Base-by-base conservation (phyloP, 2,113 vertebrate species). In the Poicephalus gulielmi region DNA sequence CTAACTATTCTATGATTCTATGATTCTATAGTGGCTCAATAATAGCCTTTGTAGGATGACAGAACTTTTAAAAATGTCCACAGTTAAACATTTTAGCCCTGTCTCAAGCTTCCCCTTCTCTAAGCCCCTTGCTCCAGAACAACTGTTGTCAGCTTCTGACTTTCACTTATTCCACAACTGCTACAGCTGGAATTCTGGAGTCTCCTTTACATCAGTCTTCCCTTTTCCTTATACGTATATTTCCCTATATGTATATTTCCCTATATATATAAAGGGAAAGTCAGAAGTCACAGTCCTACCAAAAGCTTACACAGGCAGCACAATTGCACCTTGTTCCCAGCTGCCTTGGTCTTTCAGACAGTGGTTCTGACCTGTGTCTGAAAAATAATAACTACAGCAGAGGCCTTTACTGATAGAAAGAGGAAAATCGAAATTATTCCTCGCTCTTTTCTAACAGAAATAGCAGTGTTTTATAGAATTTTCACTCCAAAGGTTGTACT, bases 291-390 rank as follows among this genome's bases (percentile, higher is more conserved):
- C 35, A 47, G 30, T 78, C 28, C 17, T 71, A 62, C 15, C 10
- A 43, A 70, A 90, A 43, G 0, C 20, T 52, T 62, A 39, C 15
- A 44, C 3, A 78, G 14, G 4, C 37, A 43, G 11, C 27, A 35
- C 24, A 70, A 53, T n/a, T 49, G 8, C 22, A 50, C 11, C 1
- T 25, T 77, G 19, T 63, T 69, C 20, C 37, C 0, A 0, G 2
- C 9, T 66, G 15, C 12, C 6, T 77, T 88, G 8, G 3, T 53
- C 44, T 86, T 83, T 70, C 4, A 31, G 25, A 30, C 4, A 68
- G 11, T 10, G 24, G 4, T 6, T 0, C 0, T 55, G 30, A 17
- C 50, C 22, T 59, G 22, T 0, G 1, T 5, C 25, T 81, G 25
- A 43, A 63, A 77, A 70, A 30, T 57, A 69, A 88, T 66, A 71